These are phyloP conservation scores for Thelaira solivaga DNA, from an alignment of 2,888 invertebrate species.

Conservation along the genomic window DNA sequence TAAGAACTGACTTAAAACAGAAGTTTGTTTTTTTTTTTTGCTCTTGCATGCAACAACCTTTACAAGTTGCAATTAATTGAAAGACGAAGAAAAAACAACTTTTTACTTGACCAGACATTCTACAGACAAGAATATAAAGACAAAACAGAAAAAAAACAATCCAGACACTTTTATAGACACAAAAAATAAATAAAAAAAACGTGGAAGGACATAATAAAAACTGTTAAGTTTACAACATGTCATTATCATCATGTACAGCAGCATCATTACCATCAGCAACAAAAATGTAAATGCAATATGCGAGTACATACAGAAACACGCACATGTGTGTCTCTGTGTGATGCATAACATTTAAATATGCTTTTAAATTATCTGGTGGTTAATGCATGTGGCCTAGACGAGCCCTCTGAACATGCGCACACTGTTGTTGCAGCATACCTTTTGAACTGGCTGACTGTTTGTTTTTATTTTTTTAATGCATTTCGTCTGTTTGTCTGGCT, in stretches of 20 bases:
- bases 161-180: constrained; percentile 32
- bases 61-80: constrained; percentile 44
- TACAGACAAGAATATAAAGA: constrained; percentile 40
- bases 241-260: constrained; percentile 42
- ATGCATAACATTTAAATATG: too few species aligned
- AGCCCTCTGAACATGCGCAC: constrained; percentile 61
- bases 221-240: constrained; percentile 48
- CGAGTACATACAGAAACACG: background rate
- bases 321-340: too few species aligned
- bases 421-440: constrained; percentile 31
- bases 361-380: constrained; percentile 20
- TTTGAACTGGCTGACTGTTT: constrained; percentile 6
- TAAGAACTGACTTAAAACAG: background rate
- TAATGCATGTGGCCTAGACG: constrained; percentile 57
- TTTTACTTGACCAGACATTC: constrained; percentile 34
- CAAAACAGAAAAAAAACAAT: constrained; percentile 12
- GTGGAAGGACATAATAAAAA: constrained; percentile 45
- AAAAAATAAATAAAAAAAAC: constrained; percentile 36
- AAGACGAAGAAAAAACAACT: constrained; percentile 14
- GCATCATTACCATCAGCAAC: constrained; percentile 27
- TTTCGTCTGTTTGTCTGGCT: constrained; percentile 37
- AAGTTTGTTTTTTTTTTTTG: background rate
- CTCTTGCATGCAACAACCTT: constrained; percentile 40
- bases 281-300: background rate
- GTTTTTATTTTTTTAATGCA: background rate